These are phyloP conservation scores for Cryptoprocta ferox DNA, from an alignment of 2,797 vertebrate genomes.

Conservation along the genomic window DNA sequence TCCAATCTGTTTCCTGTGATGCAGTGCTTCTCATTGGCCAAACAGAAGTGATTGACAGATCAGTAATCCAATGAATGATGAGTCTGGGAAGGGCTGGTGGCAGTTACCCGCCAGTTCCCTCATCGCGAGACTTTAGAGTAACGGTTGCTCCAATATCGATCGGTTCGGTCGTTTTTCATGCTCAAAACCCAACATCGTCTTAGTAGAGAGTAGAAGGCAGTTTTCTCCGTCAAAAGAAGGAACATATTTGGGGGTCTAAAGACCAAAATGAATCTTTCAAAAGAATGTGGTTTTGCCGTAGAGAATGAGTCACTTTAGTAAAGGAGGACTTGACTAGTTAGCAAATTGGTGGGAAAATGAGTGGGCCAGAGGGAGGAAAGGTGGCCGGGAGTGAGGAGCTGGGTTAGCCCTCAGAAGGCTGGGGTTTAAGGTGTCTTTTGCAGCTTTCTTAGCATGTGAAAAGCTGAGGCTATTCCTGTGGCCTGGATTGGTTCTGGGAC, in stretches of 20 bases:
- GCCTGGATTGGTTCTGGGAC: not conserved
- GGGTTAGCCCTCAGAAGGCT: not conserved
- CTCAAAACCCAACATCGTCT: not conserved
- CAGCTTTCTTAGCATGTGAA: not conserved
- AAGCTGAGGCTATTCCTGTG: not conserved
- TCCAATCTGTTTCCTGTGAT: not conserved
- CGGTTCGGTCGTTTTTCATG: rapidly evolving
- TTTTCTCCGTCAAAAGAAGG: not conserved
- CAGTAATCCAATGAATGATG: slow-evolving; percentile 27
- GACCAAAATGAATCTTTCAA: not conserved
- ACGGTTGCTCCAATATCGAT: not conserved
- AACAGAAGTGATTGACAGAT: slow-evolving; percentile 55
- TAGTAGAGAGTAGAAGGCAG: not conserved
- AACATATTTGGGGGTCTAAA: not conserved
- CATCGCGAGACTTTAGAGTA: not conserved
- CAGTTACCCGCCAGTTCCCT: not conserved
- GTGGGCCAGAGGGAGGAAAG: not conserved
- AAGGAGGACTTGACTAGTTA: not conserved
- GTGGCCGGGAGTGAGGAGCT: not conserved
- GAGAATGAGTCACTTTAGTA: not conserved
- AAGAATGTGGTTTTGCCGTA: not conserved
- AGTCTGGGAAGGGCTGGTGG: rapidly evolving
- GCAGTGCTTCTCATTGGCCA: slow-evolving; percentile 22
- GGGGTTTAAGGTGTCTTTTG: not conserved
- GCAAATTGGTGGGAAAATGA: not conserved